These are phyloP conservation scores for Garrulus glandarius DNA, from an alignment of 2,797 vertebrate species.

Conservation along the genomic window DNA sequence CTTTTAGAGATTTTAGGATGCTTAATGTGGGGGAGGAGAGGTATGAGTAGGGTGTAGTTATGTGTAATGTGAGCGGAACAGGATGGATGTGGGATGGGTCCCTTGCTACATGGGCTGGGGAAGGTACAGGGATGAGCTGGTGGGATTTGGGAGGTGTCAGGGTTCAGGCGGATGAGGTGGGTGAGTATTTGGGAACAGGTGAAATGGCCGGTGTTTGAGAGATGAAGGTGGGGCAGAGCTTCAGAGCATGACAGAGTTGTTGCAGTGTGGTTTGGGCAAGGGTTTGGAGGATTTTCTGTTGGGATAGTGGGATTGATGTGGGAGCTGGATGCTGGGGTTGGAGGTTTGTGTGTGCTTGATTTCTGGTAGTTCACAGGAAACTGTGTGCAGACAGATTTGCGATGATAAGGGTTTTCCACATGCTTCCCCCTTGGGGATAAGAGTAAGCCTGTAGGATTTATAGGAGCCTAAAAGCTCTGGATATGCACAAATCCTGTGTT, in stretches of 20 bases:
- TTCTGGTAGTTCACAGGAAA: background rate
- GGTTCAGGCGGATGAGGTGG: accelerated
- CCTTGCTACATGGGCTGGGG: background rate
- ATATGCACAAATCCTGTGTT: background rate
- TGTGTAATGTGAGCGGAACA: no score
- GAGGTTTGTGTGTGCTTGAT: background rate
- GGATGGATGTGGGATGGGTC: background rate
- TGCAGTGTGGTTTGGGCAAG: background rate
- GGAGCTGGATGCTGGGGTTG: background rate
- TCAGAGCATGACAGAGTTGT: background rate
- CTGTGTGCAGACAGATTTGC: background rate
- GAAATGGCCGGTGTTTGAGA: background rate
- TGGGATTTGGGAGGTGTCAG: background rate
- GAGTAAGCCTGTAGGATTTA: background rate
- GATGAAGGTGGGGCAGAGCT: background rate
- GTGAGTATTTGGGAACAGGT: accelerated
- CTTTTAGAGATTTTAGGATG: background rate
- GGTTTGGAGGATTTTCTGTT: background rate
- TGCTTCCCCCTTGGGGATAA: background rate
- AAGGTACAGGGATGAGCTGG: background rate
- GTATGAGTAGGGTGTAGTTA: accelerated
- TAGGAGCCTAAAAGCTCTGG: background rate
- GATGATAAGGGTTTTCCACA: background rate
- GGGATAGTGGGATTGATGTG: background rate
- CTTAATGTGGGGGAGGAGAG: accelerated